These are phyloP conservation scores for Mohoua ochrocephala DNA, from an alignment of 2,113 vertebrate species.

Conservation along the genomic window DNA sequence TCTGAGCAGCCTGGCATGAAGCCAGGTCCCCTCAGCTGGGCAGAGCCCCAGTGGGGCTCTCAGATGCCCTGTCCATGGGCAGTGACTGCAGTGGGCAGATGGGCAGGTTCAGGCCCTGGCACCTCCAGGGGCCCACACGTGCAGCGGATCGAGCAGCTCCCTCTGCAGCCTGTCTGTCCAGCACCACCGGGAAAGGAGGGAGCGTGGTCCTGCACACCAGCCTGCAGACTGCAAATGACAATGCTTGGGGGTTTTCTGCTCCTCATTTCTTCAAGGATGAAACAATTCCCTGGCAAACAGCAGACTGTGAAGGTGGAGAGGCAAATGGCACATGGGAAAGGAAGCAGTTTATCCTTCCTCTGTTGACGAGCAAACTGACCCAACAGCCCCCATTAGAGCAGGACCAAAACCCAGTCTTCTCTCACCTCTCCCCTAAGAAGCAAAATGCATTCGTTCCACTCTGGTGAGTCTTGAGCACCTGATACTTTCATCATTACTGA, in stretches of 20 bases:
- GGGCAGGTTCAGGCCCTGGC: not conserved
- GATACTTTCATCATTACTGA: not conserved
- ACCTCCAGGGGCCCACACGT: rapidly evolving
- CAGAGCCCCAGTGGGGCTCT: not conserved
- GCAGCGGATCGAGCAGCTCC: not conserved
- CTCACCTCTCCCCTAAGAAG: not conserved
- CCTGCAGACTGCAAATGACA: not conserved
- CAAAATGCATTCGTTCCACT: not conserved
- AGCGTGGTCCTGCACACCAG: rapidly evolving
- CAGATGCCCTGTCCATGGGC: rapidly evolving
- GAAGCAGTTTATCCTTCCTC: not conserved
- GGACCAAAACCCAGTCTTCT: not conserved
- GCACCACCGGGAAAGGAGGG: not conserved
- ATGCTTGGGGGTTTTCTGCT: not conserved
- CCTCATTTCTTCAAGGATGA: not conserved
- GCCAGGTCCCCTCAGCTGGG: too few relatives aligned
- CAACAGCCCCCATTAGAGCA: not conserved
- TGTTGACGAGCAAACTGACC: not conserved
- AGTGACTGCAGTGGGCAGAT: not conserved
- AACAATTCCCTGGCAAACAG: not conserved
- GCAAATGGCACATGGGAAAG: not conserved
- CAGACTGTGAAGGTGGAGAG: not conserved
- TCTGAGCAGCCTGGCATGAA: rapidly evolving
- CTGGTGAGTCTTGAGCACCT: not conserved
- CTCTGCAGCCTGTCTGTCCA: not conserved